These are phyloP conservation scores for Chrysina gloriosa DNA, from an alignment of 2,888 invertebrate genomes.

Conservation along the genomic window DNA sequence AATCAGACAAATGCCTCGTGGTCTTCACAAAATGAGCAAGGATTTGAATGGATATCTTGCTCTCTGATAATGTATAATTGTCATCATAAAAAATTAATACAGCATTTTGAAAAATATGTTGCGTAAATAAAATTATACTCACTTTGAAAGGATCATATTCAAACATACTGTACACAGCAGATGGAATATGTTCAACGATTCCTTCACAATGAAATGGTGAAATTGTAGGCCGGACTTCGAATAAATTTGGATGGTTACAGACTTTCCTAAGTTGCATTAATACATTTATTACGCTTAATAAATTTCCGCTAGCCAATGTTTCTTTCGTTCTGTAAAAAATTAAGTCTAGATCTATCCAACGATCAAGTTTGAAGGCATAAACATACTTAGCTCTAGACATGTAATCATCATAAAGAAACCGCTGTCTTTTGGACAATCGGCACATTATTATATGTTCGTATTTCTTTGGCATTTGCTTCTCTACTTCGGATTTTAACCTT, in stretches of 20 bases:
- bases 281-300: constrained; percentile 95
- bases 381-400: constrained; percentile 95
- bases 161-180: constrained; percentile 76
- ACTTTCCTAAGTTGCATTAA: constrained; percentile 97
- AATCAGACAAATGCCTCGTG: constrained; percentile 59
- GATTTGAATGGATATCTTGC: constrained; percentile 57
- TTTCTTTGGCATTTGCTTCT: constrained; percentile 97
- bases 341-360: constrained; percentile 17
- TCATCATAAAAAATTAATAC: constrained; percentile 47
- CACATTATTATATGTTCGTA: constrained; percentile 96
- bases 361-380: constrained; percentile 3
- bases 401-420: constrained; percentile 98
- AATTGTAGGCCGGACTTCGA: constrained; percentile 94
- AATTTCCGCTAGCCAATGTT: constrained; percentile 91
- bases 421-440: constrained; percentile 93
- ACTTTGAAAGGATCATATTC: constrained; percentile 83
- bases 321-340: constrained; percentile 83
- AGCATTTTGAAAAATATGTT: too few relatives aligned
- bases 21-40: constrained; percentile 48
- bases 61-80: constrained; percentile 50
- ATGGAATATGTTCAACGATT: constrained; percentile 77
- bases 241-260: constrained; percentile 98
- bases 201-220: constrained; percentile 93
- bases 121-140: constrained; percentile 27
- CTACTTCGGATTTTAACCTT: constrained; percentile 93